Conservation (phyloP, 2,797 vertebrate species). For the Enteromius trimaculatus region DNA sequence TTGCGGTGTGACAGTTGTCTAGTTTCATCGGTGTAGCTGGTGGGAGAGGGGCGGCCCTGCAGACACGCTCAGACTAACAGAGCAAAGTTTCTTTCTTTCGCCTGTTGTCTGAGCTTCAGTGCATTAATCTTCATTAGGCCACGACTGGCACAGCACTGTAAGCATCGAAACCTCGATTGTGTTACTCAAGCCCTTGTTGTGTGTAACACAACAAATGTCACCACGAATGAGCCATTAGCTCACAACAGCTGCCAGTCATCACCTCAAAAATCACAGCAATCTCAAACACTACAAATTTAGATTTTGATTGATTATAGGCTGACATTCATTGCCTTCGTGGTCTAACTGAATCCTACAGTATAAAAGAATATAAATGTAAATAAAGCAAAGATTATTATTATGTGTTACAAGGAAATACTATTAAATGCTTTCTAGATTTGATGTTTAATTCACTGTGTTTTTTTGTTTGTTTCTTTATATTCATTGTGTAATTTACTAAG, state of each 20-base stretch:
- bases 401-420: neutral
- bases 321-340: constrained; percentile 13
- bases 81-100: constrained; percentile 76
- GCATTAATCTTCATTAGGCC: constrained; percentile 67
- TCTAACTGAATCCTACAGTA: neutral
- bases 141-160: constrained; percentile 54
- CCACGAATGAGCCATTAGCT: constrained; percentile 41
- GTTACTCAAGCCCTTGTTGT: constrained; percentile 51
- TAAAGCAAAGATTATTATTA: neutral
- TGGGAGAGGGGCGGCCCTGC: constrained; percentile 74
- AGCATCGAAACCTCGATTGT: constrained; percentile 48
- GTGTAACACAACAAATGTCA: constrained; percentile 40
- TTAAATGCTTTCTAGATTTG: neutral
- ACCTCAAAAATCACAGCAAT: constrained; percentile 18
- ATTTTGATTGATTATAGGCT: constrained; percentile 3
- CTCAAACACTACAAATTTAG: constrained; percentile 1
- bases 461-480: neutral
- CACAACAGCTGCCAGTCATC: constrained; percentile 47
- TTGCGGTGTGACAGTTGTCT: constrained; percentile 72
- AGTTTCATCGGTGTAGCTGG: constrained; percentile 75
- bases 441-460: neutral
- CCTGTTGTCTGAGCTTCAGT: constrained; percentile 52
- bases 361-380: neutral
- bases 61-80: constrained; percentile 73
- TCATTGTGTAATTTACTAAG: neutral